Evolutionary conservation across 2,113 vertebrate species (phyloP), one percentile per base, ranked within the genome.

Genomic region (Plecturocebus donacophilus): DNA sequence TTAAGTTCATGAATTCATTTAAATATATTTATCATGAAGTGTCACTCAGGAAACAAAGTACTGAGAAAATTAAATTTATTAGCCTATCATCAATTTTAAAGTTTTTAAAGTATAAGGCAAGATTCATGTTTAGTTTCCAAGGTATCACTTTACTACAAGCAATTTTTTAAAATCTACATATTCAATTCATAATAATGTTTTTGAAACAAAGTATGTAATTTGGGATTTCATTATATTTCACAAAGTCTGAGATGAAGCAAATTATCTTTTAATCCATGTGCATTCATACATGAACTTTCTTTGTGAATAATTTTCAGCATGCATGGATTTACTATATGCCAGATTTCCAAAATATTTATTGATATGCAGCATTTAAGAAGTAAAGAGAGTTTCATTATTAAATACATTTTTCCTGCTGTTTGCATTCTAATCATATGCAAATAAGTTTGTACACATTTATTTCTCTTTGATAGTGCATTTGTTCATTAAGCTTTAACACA

Each of bases 401-500:
- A 64, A 97, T 77, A 49, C 10, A 64, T 12, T 94, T 96, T 96
- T 35, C 2, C 75, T 97, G 95, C 45, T 83, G 10, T 97, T 97
- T 30, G 19, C 35, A 91, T 95, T 98, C 32, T 21, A 82, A 66
- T 97, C 70, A 87, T 85, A 97, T 95, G 94, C 71, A 98, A 97
- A 93, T 97, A 96, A 96, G 95, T 98, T 97, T n/a, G 92, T 9
- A 8, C 73, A 94, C 70, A 94, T 96, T 96, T 97, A 98, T 98
- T 98, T 94, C 20, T 35, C 87, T 98, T 98, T 97, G 66, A 75
- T 82, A 90, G 47, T 97, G 88, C 35, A 95, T 98, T 98, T 98
- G 85, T 98, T 98, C 94, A 98, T 97, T 97, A 98, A 96, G 81
- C 52, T 96, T 94, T 98, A 98, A 96, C 90, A 97, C 93, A 94